Evolutionary conservation across 2,888 invertebrate genomes (phyloP).

Genomic region (Parnassius smintheus): DNA sequence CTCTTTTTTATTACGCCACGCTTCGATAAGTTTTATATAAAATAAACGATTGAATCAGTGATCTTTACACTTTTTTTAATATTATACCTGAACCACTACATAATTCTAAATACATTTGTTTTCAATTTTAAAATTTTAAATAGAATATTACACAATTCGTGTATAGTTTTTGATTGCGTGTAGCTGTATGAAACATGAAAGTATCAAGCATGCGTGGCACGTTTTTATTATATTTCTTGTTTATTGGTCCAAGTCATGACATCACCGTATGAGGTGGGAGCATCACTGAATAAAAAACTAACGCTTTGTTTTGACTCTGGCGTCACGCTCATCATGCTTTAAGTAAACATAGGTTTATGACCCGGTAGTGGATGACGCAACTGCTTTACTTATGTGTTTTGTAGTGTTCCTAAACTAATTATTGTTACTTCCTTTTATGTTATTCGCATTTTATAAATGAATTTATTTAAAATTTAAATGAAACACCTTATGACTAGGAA

Average conservation of each 20-base stretch:
- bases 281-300: conserved; percentile 55
- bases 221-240: conserved; percentile 64
- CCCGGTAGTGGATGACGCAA: conserved; percentile 23
- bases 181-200: conserved; percentile 49
- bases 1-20: conserved; percentile 1
- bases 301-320: conserved; percentile 63
- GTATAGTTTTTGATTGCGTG: conserved; percentile 61
- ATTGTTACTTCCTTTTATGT: too few species aligned
- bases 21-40: too few species aligned
- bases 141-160: conserved; percentile 4
- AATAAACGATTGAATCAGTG: too few species aligned
- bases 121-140: background rate
- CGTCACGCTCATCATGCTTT: conserved; percentile 36
- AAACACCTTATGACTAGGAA: too few species aligned
- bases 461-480: too few species aligned
- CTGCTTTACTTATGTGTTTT: background rate
- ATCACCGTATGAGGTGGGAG: conserved; percentile 70
- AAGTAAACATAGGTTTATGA: conserved; percentile 26
- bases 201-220: conserved; percentile 32
- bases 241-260: conserved; percentile 77
- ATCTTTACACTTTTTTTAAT: background rate
- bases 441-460: too few species aligned
- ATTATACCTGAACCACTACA: background rate
- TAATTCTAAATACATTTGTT: conserved; percentile 2
- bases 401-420: too few species aligned